Evolutionary conservation across 2,113 vertebrate genomes (phyloP).

Genomic region (Hydrolagus affinis): DNA sequence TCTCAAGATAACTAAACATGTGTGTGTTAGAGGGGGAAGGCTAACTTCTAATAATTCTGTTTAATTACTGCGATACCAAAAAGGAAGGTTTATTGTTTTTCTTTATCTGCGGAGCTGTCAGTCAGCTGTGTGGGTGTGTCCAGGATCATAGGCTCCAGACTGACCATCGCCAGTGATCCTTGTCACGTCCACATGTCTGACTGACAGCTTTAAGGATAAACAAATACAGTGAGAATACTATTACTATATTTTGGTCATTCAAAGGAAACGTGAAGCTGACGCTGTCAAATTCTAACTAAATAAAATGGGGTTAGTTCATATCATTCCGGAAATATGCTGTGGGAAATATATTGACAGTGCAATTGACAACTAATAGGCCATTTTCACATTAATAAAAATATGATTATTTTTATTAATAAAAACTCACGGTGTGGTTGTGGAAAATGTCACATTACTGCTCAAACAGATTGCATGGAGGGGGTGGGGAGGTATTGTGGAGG

Average conservation of each 20-base stretch:
- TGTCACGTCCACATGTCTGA: background rate
- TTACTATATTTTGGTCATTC: background rate
- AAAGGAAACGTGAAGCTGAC: background rate
- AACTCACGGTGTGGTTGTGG: background rate
- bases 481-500: no score
- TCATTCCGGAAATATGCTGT: no score
- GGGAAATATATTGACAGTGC: no score
- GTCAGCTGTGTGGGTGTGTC: background rate
- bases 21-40: no score
- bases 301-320: no score
- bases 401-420: no score
- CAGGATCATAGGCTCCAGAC: background rate
- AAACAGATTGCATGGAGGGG: background rate
- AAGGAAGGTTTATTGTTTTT: background rate
- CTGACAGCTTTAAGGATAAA: background rate
- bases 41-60: background rate
- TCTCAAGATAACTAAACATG: background rate
- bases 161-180: background rate
- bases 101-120: background rate
- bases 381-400: background rate
- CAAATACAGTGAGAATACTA: background rate
- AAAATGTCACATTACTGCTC: background rate
- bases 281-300: background rate
- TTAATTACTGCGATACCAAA: background rate
- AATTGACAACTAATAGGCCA: background rate